phyloP scores from a whole-genome alignment of 2,797 vertebrate species.

The Coendou prehensilis region DNA sequence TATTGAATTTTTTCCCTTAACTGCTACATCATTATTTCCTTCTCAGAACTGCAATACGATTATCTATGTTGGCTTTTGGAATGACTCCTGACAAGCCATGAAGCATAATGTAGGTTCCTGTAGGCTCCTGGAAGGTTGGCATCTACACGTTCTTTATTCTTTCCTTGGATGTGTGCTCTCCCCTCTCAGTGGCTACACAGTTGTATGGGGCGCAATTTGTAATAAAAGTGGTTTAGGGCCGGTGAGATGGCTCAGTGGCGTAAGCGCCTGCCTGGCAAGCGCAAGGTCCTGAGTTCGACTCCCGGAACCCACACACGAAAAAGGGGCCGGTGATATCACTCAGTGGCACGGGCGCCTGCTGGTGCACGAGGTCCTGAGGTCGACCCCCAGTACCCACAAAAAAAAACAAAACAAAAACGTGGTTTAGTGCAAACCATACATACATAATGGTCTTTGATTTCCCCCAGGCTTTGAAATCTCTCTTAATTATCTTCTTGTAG shows the following conservation, averaged over 20 bases:
- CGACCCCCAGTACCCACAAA: too few species aligned
- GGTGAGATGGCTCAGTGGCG: too few species aligned
- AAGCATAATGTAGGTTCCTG: neutral
- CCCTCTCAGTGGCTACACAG: conserved; percentile 10
- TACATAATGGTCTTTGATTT: conserved; percentile 79
- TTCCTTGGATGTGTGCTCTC: neutral
- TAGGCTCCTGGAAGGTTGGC: neutral
- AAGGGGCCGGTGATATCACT: too few species aligned
- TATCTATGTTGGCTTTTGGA: conserved; percentile 51
- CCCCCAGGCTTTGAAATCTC: conserved; percentile 77
- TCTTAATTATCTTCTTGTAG: conserved; percentile 82
- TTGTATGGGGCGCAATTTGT: conserved; percentile 68
- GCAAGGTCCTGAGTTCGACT: too few species aligned
- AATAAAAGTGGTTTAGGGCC: conserved; percentile 76
- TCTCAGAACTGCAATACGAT: neutral
- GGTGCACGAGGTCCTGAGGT: too few species aligned
- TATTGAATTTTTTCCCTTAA: neutral
- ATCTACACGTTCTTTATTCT: neutral
- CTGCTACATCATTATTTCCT: neutral
- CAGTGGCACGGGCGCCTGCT: too few species aligned
- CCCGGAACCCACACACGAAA: too few species aligned
- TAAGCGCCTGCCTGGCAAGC: too few species aligned
- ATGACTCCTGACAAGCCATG: neutral
- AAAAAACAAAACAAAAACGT: conserved; percentile 41
- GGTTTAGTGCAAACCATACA: conserved; percentile 77